These are phyloP conservation scores for Anastrepha obliqua DNA, from an alignment of 1,140 invertebrate genomes.

Conservation along the genomic window DNA sequence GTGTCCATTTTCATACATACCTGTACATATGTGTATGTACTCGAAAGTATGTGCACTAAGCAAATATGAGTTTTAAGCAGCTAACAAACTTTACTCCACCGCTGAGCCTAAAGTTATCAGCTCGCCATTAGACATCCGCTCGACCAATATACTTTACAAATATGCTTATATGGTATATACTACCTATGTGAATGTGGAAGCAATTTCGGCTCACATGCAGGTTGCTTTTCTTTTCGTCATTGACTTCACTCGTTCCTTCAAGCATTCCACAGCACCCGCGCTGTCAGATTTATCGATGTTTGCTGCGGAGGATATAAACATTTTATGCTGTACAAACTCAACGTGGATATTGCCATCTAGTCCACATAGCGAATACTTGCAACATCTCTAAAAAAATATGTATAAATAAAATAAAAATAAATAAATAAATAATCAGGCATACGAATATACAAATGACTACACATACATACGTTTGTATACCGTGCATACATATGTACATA, in stretches of 20 bases:
- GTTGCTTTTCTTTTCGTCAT: background rate
- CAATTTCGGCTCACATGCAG: background rate
- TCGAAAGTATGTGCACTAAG: background rate
- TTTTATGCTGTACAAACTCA: slow-evolving; percentile 60
- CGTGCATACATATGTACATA: background rate
- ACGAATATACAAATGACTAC: too few relatives aligned
- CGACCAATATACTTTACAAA: background rate
- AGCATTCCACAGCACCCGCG: slow-evolving; percentile 58
- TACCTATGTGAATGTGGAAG: background rate
- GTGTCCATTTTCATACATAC: background rate
- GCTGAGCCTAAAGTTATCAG: slow-evolving; percentile 9
- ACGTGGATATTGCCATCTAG: background rate
- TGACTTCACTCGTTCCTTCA: background rate
- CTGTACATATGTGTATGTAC: background rate
- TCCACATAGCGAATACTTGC: slow-evolving; percentile 60
- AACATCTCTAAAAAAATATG: background rate
- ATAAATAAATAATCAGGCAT: too few relatives aligned
- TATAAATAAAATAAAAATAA: too few relatives aligned
- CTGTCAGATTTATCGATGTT: slow-evolving; percentile 71
- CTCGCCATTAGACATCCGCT: slow-evolving; percentile 14
- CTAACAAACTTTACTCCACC: background rate
- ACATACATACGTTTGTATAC: too few relatives aligned
- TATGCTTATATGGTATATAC: background rate
- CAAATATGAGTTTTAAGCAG: background rate
- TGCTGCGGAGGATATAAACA: slow-evolving; percentile 68